Base-by-base conservation (phyloP, 2,113 vertebrate genomes). In the Rhagologus leucostigma region DNA sequence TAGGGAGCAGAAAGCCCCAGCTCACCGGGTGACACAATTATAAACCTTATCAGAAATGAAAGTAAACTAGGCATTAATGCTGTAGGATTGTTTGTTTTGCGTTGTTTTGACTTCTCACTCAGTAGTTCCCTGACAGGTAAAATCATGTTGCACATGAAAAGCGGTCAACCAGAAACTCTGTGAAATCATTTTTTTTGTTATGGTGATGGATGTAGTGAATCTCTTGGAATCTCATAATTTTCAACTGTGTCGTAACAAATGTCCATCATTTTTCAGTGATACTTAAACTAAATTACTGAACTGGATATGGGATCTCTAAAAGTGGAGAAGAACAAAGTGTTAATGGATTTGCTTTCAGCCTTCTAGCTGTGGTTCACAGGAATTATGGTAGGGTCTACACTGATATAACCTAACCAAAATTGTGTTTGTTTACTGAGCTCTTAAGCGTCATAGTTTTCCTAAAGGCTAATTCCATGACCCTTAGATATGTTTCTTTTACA, bases 131-230 rank as follows among this genome's bases (percentile, higher is more conserved):
- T 37, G 16, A 15, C 10, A 44, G 11, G 7, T 50, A 39, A 44
- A 76, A 62, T 53, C 19, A 21, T 18, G 10, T 62, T 74, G 21
- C 33, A 30, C 4, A 1, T 8, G 11, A 79, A 90, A 59, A 32
- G 13, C 10, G 23, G 53, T 84, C 53, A 75, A 23, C 7, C 41
- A 50, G 59, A 46, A 76, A 29, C 8, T 32, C 44, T 56, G 6
- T 68, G 27, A 76, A 41, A 13, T 44, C 0, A 3, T 21, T 42
- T 75, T 79, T 81, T 84, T 67, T 9, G 11, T 11, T 26, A 20
- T 19, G 13, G 4, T 4, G 0, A 26, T 29, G 10, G 12, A 7
- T 56, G 6, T 35, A 87, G 20, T 0, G 4, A 39, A 21, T 76
- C 20, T 84, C 44, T 73, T 69, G 33, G 20, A 60, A 65, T 49